Conservation (phyloP, 2,888 invertebrate genomes). For the Melangyna quadrimaculata region DNA sequence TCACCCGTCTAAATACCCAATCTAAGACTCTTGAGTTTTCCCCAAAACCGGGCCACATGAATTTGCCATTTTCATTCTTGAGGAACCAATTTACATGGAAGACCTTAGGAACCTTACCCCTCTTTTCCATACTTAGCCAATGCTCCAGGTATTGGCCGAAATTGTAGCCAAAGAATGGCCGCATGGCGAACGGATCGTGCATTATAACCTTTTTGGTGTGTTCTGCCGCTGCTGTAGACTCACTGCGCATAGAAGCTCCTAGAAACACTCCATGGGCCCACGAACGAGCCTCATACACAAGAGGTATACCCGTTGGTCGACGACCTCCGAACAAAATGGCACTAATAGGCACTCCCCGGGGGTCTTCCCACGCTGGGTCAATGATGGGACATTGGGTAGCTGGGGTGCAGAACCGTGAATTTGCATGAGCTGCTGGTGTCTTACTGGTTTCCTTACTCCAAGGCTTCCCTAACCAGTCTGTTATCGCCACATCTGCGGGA, state of each 20-base stretch:
- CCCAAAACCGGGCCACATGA: conserved; percentile 99
- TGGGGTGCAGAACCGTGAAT: conserved; percentile 98
- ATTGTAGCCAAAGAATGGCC: conserved; percentile 99
- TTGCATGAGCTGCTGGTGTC: conserved; percentile 95
- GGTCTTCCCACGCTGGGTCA: conserved; percentile 94
- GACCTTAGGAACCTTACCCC: conserved; percentile 91
- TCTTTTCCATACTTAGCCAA: conserved; percentile 93
- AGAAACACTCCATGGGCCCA: conserved; percentile 99
- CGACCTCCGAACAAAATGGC: conserved; percentile 98
- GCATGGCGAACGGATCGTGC: conserved; percentile 99
- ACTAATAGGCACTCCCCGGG: conserved; percentile 96
- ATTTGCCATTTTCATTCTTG: conserved; percentile 90
- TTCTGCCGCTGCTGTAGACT: conserved; percentile 99
- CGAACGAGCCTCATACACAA: conserved; percentile 94
- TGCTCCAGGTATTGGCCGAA: conserved; percentile 97
- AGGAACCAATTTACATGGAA: conserved; percentile 99
- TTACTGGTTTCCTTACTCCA: conserved; percentile 86
- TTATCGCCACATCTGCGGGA: conserved; percentile 83
- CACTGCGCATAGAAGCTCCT: conserved; percentile 96
- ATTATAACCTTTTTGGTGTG: conserved; percentile 94
- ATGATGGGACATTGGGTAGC: conserved; percentile 97
- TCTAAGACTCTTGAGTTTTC: conserved; percentile 98
- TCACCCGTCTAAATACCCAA: conserved; percentile 95
- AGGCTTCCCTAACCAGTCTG: conserved; percentile 91
- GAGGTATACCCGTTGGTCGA: conserved; percentile 94